phyloP scores from a whole-genome alignment of 2,113 vertebrate species.

The Eupsittula cactorum region DNA sequence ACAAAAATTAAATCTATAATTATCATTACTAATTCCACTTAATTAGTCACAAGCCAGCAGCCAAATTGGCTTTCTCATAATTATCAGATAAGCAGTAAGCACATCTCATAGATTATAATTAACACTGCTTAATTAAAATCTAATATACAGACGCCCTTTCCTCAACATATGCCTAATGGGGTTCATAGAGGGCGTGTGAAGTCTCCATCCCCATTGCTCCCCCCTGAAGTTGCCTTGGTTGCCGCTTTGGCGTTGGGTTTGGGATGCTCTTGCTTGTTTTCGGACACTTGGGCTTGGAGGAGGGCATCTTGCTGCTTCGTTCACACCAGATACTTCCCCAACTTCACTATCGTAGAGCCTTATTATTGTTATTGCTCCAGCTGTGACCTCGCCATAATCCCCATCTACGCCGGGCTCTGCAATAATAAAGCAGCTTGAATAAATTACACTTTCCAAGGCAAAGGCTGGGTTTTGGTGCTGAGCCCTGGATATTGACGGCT shows the following conservation, averaged over 20 bases:
- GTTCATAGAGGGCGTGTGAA: slow-evolving; percentile 67
- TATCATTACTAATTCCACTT: slow-evolving; percentile 87
- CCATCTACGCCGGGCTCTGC: slow-evolving; percentile 1
- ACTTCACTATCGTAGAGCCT: slow-evolving; percentile 43
- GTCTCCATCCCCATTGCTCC: neutral
- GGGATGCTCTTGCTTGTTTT: neutral
- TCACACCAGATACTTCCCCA: neutral
- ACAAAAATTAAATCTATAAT: slow-evolving; percentile 85
- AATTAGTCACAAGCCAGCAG: slow-evolving; percentile 87
- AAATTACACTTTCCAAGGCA: slow-evolving; percentile 72
- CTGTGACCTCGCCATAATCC: slow-evolving; percentile 67
- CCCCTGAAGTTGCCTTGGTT: neutral
- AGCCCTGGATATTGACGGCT: slow-evolving; percentile 68
- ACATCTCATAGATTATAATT: slow-evolving; percentile 88
- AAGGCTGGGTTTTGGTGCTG: slow-evolving; percentile 67
- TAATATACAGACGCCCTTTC: slow-evolving; percentile 81
- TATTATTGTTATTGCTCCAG: slow-evolving; percentile 59
- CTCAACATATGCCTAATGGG: slow-evolving; percentile 78
- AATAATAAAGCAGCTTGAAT: slow-evolving; percentile 71
- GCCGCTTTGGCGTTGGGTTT: neutral
- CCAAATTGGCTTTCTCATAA: slow-evolving; percentile 87
- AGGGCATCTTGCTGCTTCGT: neutral
- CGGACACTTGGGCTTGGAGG: neutral
- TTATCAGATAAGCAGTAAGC: slow-evolving; percentile 87
- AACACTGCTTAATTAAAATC: slow-evolving; percentile 88